These are phyloP conservation scores for Asobara japonica DNA, from an alignment of 1,140 invertebrate species.

Conservation along the genomic window DNA sequence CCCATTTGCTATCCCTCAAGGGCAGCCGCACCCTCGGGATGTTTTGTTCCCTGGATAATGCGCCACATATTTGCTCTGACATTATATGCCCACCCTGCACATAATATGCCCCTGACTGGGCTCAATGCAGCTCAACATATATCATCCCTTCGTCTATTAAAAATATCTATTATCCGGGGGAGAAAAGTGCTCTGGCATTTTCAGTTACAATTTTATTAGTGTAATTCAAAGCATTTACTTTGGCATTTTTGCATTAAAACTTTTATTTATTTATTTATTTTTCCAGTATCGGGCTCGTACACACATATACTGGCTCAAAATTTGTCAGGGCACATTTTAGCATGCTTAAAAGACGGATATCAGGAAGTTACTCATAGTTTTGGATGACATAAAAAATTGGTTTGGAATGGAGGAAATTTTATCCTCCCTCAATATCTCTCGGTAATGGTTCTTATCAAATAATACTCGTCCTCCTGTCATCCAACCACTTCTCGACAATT, in stretches of 20 bases:
- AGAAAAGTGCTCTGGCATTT: neutral
- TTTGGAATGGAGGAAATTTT: no score
- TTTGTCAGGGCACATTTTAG: no score
- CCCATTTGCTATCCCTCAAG: neutral
- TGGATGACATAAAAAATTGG: no score
- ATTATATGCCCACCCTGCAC: neutral
- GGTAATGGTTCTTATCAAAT: neutral
- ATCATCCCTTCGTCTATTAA: neutral
- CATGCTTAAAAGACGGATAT: no score
- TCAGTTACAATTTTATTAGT: no score
- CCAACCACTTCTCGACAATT: slow-evolving; percentile 30
- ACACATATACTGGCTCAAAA: no score
- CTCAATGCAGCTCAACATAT: neutral
- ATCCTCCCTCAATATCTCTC: no score
- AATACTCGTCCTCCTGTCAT: neutral
- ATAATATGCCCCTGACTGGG: neutral
- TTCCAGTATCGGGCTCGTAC: no score
- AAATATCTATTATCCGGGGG: neutral
- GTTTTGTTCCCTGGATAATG: slow-evolving; percentile 30
- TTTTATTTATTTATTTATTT: no score
- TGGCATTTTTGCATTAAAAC: no score
- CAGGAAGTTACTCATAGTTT: no score
- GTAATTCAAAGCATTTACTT: no score
- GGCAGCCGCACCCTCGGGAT: neutral
- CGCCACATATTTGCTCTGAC: slow-evolving; percentile 30